Base-by-base conservation (phyloP, 2,797 vertebrate species). In the Hafferia zeledoni region DNA sequence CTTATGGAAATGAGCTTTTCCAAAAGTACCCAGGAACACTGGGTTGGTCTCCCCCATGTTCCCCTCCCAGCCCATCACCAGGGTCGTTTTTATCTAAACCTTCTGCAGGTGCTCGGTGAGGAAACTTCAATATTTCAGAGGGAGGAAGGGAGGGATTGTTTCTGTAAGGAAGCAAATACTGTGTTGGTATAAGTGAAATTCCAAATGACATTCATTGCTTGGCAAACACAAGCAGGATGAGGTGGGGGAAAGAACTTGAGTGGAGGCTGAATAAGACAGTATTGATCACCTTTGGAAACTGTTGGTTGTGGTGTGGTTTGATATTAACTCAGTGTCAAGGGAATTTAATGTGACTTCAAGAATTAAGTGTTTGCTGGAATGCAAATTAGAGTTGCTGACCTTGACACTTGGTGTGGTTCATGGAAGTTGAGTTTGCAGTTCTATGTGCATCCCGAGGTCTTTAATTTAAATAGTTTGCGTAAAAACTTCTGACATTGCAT, bases 391-490 rank as follows among this genome's bases (percentile, higher is more conserved):
- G 50, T 70, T 1, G 8, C 70, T 94, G 89, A 49, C 79, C 74
- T 60, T 67, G 85, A 39, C 88, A 82, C 68, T 27, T 15, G 35
- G 35, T 8, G 94, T 89, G 84, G 33, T 22, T 78, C 10, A 0
- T 19, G 70, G 68, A 57, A 52, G 70, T 90, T 69, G 93, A 85
- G 91, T 87, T 84, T 96, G 95, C 87, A 79, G 90, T 91, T 87
- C 79, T 2, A 2, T 2, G 3, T 88, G 79, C 61, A 24, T 27
- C 60, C 85, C 1, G 18, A 92, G 75, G 33, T 30, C 55, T 75
- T 59, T 49, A 31, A 46, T 60, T 67, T 30, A 25, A 90, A 65
- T 24, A 28, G 41, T 61, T 81, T 70, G 67, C n/a, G 23, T 75
- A 47, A 75, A 94, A 23, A 17, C 70, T 68, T 92, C 82, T 85